A percentile compares a stretch with the other conserved stretches of the same genome.
phyloP scores from a whole-genome alignment of 2,113 vertebrate genomes.

The Chamaea fasciata region DNA sequence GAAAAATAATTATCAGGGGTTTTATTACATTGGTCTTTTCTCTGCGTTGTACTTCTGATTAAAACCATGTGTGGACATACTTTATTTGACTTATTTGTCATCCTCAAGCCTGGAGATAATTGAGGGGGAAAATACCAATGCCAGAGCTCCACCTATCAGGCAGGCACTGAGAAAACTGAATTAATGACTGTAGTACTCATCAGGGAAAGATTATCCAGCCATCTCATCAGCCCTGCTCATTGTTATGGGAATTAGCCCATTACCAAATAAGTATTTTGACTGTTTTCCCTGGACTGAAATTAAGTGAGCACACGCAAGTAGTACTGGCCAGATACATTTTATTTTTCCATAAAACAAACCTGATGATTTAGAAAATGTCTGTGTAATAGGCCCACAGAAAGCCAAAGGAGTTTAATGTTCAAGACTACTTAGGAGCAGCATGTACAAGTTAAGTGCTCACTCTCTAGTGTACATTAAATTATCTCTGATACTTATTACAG shows the following conservation, averaged over 20 bases:
- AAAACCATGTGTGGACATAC: neutral
- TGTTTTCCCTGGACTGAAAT: constrained; percentile 32
- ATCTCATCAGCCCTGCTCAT: constrained; percentile 1
- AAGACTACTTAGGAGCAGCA: neutral
- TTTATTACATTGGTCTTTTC: neutral
- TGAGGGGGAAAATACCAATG: fast-evolving
- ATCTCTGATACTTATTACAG: neutral
- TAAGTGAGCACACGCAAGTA: neutral
- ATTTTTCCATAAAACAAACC: constrained; percentile 36
- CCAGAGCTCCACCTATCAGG: neutral
- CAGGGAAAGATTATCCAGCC: constrained; percentile 21
- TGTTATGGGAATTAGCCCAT: neutral
- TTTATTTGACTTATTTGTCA: neutral
- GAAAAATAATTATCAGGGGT: neutral
- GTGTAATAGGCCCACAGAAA: constrained; percentile 31
- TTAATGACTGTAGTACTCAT: neutral
- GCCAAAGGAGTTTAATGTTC: constrained; percentile 1
- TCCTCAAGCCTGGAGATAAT: neutral
- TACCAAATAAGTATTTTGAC: neutral
- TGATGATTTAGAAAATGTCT: constrained; percentile 40
- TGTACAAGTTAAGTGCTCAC: neutral
- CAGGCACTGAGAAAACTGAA: neutral
- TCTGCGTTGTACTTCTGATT: neutral
- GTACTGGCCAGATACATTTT: neutral
- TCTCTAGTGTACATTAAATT: neutral